Conservation (phyloP, 23 tunicate species). For the Trididemnum nubilum region DNA sequence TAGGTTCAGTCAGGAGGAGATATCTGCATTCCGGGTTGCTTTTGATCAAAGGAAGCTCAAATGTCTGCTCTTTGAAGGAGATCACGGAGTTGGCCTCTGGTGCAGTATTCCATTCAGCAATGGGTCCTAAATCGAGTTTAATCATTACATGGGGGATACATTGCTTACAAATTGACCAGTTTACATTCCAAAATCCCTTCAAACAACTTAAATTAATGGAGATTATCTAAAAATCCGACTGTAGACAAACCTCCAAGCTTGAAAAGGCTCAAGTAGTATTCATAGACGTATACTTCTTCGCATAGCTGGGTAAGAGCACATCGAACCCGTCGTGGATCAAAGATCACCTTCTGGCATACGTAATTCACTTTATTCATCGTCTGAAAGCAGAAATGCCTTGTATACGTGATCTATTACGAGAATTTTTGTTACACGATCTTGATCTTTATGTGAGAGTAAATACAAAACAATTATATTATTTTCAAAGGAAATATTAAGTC, state of each 20-base stretch:
- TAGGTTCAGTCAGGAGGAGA: conserved; percentile 18
- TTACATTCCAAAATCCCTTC: too few species aligned
- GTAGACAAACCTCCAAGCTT: conserved; percentile 3
- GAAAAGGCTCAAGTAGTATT: conserved; percentile 5
- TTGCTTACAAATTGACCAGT: too few species aligned
- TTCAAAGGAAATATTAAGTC: too few species aligned
- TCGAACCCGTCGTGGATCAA: neutral
- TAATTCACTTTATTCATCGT: neutral
- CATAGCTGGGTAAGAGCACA: neutral
- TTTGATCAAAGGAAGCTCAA: neutral
- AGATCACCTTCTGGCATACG: neutral
- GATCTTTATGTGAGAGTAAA: too few species aligned
- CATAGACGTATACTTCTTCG: neutral
- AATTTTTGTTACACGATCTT: too few species aligned
- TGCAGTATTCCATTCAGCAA: conserved; percentile 4
- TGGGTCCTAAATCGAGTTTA: too few species aligned
- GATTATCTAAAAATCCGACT: too few species aligned
- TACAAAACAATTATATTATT: too few species aligned
- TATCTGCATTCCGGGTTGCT: conserved; percentile 3
- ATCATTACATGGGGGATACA: too few species aligned
- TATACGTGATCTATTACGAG: too few species aligned
- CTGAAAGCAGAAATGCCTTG: neutral
- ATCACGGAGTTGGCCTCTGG: neutral
- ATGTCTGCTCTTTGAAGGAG: neutral
- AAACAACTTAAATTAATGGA: too few species aligned